Evolutionary conservation across 2,888 invertebrate genomes (phyloP).

Genomic region (Pammene aurita): DNA sequence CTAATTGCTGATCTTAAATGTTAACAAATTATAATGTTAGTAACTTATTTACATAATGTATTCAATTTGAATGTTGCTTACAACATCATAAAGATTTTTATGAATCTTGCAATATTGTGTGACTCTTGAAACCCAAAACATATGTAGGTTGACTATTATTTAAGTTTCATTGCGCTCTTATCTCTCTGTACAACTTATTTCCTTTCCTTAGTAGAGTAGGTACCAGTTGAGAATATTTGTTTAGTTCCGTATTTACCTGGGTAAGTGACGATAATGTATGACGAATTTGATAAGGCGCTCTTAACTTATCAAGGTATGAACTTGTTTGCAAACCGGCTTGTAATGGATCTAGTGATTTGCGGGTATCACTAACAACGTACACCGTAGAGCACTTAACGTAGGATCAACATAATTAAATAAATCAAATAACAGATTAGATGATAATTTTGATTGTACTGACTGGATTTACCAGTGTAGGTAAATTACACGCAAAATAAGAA

Average conservation of each 20-base stretch:
- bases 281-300: slow-evolving; percentile 28
- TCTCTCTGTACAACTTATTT: background rate
- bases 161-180: background rate
- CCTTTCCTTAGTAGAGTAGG: background rate
- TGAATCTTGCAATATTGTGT: too few species aligned
- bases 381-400: slow-evolving; percentile 26
- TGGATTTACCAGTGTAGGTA: slow-evolving; percentile 11
- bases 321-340: slow-evolving; percentile 35
- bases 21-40: too few species aligned
- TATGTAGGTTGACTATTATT: background rate
- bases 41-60: too few species aligned
- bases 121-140: too few species aligned
- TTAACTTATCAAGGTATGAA: slow-evolving; percentile 35
- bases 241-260: slow-evolving; percentile 21
- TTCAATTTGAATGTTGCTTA: too few species aligned
- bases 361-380: slow-evolving; percentile 25
- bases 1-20: too few species aligned
- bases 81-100: too few species aligned
- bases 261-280: slow-evolving; percentile 14
- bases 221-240: slow-evolving; percentile 9
- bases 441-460: slow-evolving; percentile 24
- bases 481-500: slow-evolving; percentile 2
- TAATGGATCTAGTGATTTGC: slow-evolving; percentile 39
- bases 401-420: slow-evolving; percentile 35
- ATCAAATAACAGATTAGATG: slow-evolving; percentile 34